Evolutionary conservation across 2,888 invertebrate species (phyloP), one percentile per base, ranked within the genome.

Genomic region (Cataglyphis albicans): DNA sequence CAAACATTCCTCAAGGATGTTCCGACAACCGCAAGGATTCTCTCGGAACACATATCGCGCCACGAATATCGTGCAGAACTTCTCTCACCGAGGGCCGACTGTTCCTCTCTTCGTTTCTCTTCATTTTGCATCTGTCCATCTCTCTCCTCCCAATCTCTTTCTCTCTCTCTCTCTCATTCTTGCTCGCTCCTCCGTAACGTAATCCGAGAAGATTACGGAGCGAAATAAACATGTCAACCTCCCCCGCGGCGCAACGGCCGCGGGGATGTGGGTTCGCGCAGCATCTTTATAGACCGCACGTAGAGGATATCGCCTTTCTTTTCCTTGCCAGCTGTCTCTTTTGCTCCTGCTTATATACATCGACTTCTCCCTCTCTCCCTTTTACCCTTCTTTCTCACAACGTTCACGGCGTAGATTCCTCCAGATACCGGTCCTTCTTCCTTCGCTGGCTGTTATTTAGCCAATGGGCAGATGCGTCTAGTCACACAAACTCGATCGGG

Each of bases 151-250:
- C 21, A 0, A 21, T 75, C 52, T 67, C 57, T 81, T 64, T 48
- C 70, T 55, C 21, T 75, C 52, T 67, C 57, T 81, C 67, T 48
- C 70, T 57, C 21, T 68, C 72, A 10, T 67, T 72, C 70, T 65
- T 32, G 32, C 35, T 4, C 21, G 29, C 55, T 59, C 64, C 78
- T 57, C 55, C 59, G 84, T 68, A 89, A 87, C 89, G 91, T 92
- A 93, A 92, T 92, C 92, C 91, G 93, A 92, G 92, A 92, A 91
- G 93, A 93, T 93, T 92, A 91, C 91, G 82, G 81, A 86, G 87
- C 87, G 92, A 93, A 93, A 92, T 92, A 92, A 92, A 93, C 91
- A 92, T 93, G 92, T 93, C 92, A 91, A 92, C 90, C 89, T 88
- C 86, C 91, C 86, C 73, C 72, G 87, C 75, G 61, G 85, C 78